Evolutionary conservation across 2,113 vertebrate genomes (phyloP).

Genomic region (Anoplopoma fimbria): DNA sequence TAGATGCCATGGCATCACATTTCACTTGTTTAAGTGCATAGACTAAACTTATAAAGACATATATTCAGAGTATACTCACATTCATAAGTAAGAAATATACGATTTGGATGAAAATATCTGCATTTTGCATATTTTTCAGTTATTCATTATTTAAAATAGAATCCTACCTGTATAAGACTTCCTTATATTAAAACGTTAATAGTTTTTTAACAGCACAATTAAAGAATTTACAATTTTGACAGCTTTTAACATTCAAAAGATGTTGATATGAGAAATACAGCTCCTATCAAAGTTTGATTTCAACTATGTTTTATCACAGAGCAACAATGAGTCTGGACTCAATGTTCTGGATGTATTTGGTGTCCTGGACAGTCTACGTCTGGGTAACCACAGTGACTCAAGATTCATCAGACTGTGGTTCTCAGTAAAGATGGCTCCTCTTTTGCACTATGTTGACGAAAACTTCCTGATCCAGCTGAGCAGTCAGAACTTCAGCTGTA

Average conservation of each 20-base stretch:
- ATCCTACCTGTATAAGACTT: not conserved
- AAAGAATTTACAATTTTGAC: not conserved
- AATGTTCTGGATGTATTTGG: constrained; percentile 59
- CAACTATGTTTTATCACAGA: constrained; percentile 38
- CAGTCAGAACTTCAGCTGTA: constrained; percentile 59
- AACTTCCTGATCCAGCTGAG: constrained; percentile 50
- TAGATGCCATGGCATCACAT: not conserved
- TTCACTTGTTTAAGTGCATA: not conserved
- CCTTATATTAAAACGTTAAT: too few relatives aligned
- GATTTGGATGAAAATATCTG: not conserved
- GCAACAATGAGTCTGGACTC: constrained; percentile 35
- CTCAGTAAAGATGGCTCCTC: constrained; percentile 53
- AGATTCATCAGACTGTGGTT: constrained; percentile 62
- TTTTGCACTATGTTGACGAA: constrained; percentile 43
- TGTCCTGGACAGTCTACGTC: constrained; percentile 47
- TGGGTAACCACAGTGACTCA: constrained; percentile 42
- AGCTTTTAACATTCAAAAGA: not conserved
- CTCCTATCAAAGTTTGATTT: not conserved
- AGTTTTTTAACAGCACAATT: not conserved
- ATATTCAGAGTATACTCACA: not conserved
- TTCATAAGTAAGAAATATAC: not conserved
- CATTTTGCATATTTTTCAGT: not conserved
- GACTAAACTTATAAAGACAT: not conserved
- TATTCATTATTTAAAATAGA: not conserved
- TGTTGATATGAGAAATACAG: not conserved